These are phyloP conservation scores for Sardina pilchardus DNA, from an alignment of 2,113 vertebrate genomes.

Conservation along the genomic window DNA sequence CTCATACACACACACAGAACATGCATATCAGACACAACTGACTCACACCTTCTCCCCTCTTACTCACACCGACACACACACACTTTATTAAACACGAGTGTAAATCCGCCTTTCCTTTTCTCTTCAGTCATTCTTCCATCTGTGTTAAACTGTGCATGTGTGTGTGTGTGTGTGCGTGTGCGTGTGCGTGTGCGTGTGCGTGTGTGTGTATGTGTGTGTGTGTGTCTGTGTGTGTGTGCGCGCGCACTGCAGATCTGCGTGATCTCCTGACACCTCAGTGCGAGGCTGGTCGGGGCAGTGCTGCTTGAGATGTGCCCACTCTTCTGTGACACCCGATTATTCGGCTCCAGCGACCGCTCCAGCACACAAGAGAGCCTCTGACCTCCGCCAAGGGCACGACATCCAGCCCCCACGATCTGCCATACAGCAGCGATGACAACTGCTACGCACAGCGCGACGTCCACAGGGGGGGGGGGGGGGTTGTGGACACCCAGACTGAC, in stretches of 20 bases:
- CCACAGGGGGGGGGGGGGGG: too few species aligned
- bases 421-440: not conserved
- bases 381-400: not conserved
- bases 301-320: constrained; percentile 10
- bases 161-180: not conserved
- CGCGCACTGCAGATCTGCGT: not conserved
- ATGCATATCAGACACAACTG: not conserved
- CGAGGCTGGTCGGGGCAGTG: not conserved
- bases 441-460: not conserved
- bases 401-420: not conserved
- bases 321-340: constrained; percentile 11
- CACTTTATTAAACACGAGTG: not conserved
- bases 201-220: not conserved
- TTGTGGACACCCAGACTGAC: not conserved
- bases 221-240: not conserved
- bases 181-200: not conserved
- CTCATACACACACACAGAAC: not conserved
- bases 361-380: not conserved
- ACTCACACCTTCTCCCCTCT: not conserved
- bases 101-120: not conserved
- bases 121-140: not conserved
- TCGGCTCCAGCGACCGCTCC: not conserved
- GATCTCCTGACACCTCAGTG: not conserved
- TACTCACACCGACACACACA: not conserved
- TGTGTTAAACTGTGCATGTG: not conserved